A percentile compares a stretch with the other conserved stretches of the same genome.
Evolutionary conservation across 2,888 invertebrate genomes (phyloP).

Genomic region (Chrysolina oricalcia): DNA sequence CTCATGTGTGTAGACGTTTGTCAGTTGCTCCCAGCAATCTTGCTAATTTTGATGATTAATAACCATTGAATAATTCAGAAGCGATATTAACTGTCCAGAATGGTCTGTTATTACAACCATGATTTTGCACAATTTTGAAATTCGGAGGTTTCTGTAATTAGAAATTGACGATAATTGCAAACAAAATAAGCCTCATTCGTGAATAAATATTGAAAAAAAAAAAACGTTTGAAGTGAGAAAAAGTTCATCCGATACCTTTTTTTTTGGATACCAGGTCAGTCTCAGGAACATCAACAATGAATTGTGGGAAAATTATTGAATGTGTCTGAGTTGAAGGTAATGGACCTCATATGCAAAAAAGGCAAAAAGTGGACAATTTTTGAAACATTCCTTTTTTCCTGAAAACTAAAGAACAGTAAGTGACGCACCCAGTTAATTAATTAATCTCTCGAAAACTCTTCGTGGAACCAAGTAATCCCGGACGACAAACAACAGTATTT

Average conservation of each 20-base stretch:
- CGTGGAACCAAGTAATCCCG: too few relatives aligned
- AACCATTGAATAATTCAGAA: background rate
- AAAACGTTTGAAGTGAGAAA: constrained; percentile 18
- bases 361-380: too few relatives aligned
- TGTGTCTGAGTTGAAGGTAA: constrained; percentile 4
- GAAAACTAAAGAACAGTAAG: too few relatives aligned
- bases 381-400: too few relatives aligned
- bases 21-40: too few relatives aligned
- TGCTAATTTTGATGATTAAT: constrained; percentile 1
- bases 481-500: too few relatives aligned
- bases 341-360: too few relatives aligned
- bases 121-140: background rate
- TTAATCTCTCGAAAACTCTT: too few relatives aligned
- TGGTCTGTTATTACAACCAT: background rate
- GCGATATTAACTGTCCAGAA: background rate
- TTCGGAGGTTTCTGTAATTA: background rate
- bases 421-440: too few relatives aligned
- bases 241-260: background rate
- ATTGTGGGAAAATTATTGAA: background rate
- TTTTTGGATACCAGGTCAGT: constrained; percentile 15
- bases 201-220: background rate
- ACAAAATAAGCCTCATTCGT: background rate
- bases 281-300: constrained; percentile 16
- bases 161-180: constrained; percentile 5
- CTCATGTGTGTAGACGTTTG: background rate